Conservation (phyloP, 2,797 vertebrate genomes). For the Staurois parvus region DNA sequence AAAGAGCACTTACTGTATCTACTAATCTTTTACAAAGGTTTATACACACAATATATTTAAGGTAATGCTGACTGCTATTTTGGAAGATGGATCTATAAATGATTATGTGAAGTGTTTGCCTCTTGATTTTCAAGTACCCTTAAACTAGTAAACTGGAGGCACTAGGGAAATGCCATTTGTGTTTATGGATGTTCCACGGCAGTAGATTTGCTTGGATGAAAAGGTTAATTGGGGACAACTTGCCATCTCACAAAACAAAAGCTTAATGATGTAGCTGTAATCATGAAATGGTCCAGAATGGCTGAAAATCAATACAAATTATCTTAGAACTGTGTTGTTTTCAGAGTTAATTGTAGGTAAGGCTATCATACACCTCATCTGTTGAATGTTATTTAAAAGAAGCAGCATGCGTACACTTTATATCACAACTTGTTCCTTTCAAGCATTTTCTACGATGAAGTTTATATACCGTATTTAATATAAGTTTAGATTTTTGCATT, state of each 20-base stretch:
- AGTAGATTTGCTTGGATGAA: conserved; percentile 50
- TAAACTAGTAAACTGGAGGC: conserved; percentile 36
- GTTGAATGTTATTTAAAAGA: conserved; percentile 46
- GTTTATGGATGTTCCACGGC: conserved; percentile 48
- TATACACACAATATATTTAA: not conserved
- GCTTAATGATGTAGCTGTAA: conserved; percentile 57
- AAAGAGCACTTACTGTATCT: not conserved
- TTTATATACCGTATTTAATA: no score
- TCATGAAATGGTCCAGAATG: conserved; percentile 42
- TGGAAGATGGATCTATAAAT: conserved; percentile 19
- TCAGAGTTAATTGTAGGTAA: conserved; percentile 54
- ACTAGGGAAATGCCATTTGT: conserved; percentile 52
- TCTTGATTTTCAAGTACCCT: conserved; percentile 18
- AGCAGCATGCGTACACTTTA: not conserved
- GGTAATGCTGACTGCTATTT: not conserved
- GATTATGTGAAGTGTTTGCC: conserved; percentile 11
- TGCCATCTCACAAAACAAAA: conserved; percentile 49
- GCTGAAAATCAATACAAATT: conserved; percentile 52
- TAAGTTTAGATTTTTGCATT: no score
- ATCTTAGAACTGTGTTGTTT: conserved; percentile 36
- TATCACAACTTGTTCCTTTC: not conserved
- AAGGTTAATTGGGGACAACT: conserved; percentile 63
- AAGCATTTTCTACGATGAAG: not conserved
- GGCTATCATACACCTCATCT: conserved; percentile 35
- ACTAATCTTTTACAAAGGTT: not conserved